Evolutionary conservation across 1,140 invertebrate species (phyloP), one percentile per base, ranked within the genome.

Genomic region (Zelostemma sp.): DNA sequence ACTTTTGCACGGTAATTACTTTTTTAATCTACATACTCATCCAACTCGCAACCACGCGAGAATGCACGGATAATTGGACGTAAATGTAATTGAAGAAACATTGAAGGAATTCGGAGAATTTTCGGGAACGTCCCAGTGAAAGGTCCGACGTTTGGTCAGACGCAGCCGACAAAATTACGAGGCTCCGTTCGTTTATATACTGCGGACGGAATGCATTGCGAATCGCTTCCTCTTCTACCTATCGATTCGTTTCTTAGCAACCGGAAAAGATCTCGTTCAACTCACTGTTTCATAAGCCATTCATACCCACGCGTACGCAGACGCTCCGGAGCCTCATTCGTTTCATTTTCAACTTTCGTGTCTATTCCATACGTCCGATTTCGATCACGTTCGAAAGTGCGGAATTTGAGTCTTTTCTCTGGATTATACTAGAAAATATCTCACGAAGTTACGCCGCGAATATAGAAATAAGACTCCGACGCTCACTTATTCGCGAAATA

Each of bases 1-100:
- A 89, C 90, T 59, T 93, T 93, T 81, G 91, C 90, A 11, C 89
- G 90, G 89, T 90, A 76, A 71, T 57, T 40, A 53, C 46, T 58
- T 4, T 49, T 8, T 4, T 1, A 28, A 25, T 19, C 5, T 28
- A 25, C 9, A 3, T 5, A 15, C 14, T 15, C 11, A 19, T 15
- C 11, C 19, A 25, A 25, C 8, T 25, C 21, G 8, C 8, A 3
- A 8, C 8, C 21, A 25, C 21, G 21, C 21, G 21, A 25, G 21
- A 8, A 25, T 25, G 21, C 21, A 25, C 8, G 21, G 21, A 8
- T 25, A 25, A 25, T 18, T 18, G 31, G 19, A 19, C 1, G 25
- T 17, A 8, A 33, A 31, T 9, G 16, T 4, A 8, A 25, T 25
- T 25, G 8, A 8, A 25, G 21, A 25, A 25, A 25, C 3, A 25